Conservation (phyloP, 2,113 vertebrate species). For the rabbit (Oryctolagus cuniculus) region DNA sequence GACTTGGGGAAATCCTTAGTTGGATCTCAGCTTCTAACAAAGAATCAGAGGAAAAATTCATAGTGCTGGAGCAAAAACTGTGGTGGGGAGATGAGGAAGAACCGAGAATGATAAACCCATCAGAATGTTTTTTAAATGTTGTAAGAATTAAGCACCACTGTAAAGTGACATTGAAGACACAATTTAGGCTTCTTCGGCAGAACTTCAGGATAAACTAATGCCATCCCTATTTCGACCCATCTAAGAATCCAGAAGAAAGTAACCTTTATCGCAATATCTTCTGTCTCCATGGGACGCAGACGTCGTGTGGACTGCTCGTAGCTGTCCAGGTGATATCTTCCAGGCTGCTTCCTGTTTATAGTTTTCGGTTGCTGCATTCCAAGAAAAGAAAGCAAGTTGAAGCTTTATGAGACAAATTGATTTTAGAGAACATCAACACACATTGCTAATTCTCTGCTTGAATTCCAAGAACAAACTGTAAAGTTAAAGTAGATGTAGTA, state of each 20-base stretch:
- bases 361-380: constrained; percentile 91
- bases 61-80: neutral
- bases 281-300: constrained; percentile 90
- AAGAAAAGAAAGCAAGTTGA: constrained; percentile 70
- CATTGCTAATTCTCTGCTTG: constrained; percentile 30
- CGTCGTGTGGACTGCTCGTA: constrained; percentile 93
- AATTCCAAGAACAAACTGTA: constrained; percentile 54
- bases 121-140: neutral
- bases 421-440: constrained; percentile 40
- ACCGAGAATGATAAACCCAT: neutral
- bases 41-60: neutral
- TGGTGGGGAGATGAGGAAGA: neutral
- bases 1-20: neutral
- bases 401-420: constrained; percentile 26
- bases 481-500: neutral
- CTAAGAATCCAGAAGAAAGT: constrained; percentile 63
- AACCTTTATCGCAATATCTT: constrained; percentile 97
- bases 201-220: neutral
- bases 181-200: neutral
- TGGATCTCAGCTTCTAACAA: neutral
- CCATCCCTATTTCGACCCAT: neutral
- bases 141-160: neutral
- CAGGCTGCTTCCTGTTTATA: constrained; percentile 96
- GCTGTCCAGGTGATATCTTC: constrained; percentile 94
- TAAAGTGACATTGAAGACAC: neutral